Percentiles rank a stretch among this genome's conserved stretches.
Evolutionary conservation across 2,797 vertebrate species (phyloP).

Genomic region (Alauda arvensis): DNA sequence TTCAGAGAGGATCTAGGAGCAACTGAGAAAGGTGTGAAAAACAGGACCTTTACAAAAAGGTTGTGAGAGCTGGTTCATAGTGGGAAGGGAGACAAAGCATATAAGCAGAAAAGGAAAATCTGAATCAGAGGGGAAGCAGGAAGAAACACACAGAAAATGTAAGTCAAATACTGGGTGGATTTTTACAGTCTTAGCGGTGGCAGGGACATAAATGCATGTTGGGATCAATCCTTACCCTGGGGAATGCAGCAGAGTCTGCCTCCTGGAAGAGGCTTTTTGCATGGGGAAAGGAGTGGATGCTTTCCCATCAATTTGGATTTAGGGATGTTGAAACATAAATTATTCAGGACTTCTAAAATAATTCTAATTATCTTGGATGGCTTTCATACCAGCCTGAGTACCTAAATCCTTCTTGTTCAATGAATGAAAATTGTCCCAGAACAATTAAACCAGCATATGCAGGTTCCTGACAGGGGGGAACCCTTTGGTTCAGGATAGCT

Average conservation of each 20-base stretch:
- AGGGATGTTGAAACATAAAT: not conserved
- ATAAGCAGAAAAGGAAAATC: constrained; percentile 6
- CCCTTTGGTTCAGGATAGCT: not conserved
- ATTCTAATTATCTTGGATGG: not conserved
- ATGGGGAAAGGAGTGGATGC: not conserved
- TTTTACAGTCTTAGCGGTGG: not conserved
- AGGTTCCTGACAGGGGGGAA: not conserved
- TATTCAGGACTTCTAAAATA: not conserved
- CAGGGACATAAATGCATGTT: not conserved
- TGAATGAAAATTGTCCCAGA: not conserved
- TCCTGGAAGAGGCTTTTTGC: not conserved
- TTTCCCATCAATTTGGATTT: not conserved
- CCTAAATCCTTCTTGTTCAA: not conserved
- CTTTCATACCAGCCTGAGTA: not conserved
- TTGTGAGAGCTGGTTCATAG: constrained; percentile 2
- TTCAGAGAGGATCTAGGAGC: not conserved
- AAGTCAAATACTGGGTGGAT: not conserved
- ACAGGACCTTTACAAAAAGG: not conserved
- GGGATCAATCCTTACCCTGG: not conserved
- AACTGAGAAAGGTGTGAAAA: constrained; percentile 27
- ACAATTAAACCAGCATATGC: not conserved
- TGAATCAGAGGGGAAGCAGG: not conserved
- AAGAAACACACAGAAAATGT: not conserved
- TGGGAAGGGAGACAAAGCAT: not conserved
- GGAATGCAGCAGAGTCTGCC: not conserved